Conservation (phyloP, 2,888 invertebrate species). For the Nasonovia ribisnigri region DNA sequence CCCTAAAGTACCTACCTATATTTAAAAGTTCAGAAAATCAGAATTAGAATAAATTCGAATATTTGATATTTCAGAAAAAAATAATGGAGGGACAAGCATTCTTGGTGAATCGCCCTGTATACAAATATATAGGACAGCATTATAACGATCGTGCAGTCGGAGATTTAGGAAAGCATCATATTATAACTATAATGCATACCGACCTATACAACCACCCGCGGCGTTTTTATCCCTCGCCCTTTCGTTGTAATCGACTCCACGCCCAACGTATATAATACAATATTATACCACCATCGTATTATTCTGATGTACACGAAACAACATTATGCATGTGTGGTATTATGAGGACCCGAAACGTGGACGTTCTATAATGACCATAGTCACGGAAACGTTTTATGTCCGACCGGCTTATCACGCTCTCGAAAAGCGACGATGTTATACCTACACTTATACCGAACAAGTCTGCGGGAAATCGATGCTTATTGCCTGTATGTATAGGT, state of each 20-base stretch:
- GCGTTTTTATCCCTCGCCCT: neutral
- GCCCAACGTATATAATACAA: neutral
- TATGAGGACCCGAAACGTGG: neutral
- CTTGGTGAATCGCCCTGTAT: neutral
- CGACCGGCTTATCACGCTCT: neutral
- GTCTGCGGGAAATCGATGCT: neutral
- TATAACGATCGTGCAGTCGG: neutral
- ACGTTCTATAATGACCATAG: neutral
- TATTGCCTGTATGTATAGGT: neutral
- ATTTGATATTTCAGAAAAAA: neutral
- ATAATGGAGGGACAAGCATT: neutral
- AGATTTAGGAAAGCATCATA: neutral
- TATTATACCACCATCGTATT: neutral
- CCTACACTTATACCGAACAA: neutral
- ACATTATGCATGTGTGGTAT: neutral
- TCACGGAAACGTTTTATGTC: neutral
- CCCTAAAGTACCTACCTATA: neutral
- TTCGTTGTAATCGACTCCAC: neutral
- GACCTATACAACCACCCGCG: neutral
- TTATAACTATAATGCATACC: neutral
- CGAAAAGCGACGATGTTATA: neutral
- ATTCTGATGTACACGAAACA: neutral
- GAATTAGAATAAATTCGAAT: neutral
- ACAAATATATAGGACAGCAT: neutral
- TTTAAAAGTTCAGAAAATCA: neutral